phyloP scores from a whole-genome alignment of 2,113 vertebrate species.

The Fregata magnificens region DNA sequence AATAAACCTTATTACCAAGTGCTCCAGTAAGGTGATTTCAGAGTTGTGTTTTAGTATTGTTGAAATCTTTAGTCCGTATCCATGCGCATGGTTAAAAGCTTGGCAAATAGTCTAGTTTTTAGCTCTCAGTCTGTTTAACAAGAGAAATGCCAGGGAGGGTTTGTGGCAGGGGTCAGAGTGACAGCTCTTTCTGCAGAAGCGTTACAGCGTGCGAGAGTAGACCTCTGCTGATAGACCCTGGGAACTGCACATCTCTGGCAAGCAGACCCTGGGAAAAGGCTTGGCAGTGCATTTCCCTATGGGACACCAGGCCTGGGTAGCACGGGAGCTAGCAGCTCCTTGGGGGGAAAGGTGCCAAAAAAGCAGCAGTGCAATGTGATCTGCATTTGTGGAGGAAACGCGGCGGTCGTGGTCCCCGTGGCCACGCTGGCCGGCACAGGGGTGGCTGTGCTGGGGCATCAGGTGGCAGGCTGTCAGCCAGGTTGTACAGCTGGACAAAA shows the following conservation, averaged over 20 bases:
- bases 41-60: neutral
- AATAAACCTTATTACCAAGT: neutral
- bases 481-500: neutral
- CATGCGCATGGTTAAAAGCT: neutral
- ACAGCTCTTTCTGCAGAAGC: neutral
- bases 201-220: neutral
- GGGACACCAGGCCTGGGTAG: neutral
- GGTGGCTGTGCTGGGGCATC: fast-evolving
- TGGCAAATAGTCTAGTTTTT: neutral
- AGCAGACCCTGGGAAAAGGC: neutral
- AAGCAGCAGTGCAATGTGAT: neutral
- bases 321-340: neutral
- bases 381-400: fast-evolving
- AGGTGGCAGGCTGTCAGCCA: neutral
- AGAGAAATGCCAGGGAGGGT: neutral
- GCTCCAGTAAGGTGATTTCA: neutral
- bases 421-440: neutral
- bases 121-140: neutral
- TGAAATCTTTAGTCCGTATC: neutral
- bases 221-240: conserved; percentile 25
- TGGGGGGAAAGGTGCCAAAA: neutral
- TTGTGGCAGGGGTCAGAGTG: neutral
- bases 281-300: neutral
- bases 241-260: neutral
- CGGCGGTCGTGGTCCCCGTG: fast-evolving